Conservation (phyloP, 2,888 invertebrate genomes). For the Watsonalla cultraria region DNA sequence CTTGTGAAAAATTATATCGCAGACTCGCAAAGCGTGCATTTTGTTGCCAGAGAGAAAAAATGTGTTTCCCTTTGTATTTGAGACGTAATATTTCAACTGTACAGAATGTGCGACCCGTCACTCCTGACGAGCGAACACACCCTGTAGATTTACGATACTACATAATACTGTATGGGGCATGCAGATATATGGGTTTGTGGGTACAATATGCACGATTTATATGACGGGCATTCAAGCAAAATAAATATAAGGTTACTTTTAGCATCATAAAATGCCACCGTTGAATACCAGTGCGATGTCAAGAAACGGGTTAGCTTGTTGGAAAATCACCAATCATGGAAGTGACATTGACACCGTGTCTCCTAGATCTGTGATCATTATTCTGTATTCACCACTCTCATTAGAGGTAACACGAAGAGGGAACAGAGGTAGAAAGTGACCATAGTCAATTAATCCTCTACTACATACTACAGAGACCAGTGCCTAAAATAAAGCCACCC, state of each 20-base stretch:
- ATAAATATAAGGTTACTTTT: background rate
- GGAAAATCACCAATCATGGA: too few relatives aligned
- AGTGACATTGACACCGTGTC: too few relatives aligned
- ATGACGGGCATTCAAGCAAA: background rate
- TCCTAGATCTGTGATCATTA: too few relatives aligned
- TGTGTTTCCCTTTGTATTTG: constrained; percentile 46
- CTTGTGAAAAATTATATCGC: constrained; percentile 53
- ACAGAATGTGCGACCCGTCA: constrained; percentile 16
- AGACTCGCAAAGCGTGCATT: constrained; percentile 29
- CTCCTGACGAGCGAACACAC: constrained; percentile 17
- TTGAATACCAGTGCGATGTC: too few relatives aligned
- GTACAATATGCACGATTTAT: background rate
- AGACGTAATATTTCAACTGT: constrained; percentile 39
- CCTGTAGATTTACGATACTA: constrained; percentile 23
- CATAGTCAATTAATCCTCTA: too few relatives aligned
- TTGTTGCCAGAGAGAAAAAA: constrained; percentile 35
- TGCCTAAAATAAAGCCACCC: too few relatives aligned
- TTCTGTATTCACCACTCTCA: too few relatives aligned
- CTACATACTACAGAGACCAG: too few relatives aligned
- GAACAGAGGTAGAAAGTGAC: too few relatives aligned
- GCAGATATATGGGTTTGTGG: background rate
- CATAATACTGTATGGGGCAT: constrained; percentile 21
- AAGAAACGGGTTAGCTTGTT: too few relatives aligned
- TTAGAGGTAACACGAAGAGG: too few relatives aligned
- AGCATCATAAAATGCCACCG: too few relatives aligned